These are phyloP conservation scores for Dynastes hyllus DNA, from an alignment of 2,888 invertebrate species.

Conservation along the genomic window DNA sequence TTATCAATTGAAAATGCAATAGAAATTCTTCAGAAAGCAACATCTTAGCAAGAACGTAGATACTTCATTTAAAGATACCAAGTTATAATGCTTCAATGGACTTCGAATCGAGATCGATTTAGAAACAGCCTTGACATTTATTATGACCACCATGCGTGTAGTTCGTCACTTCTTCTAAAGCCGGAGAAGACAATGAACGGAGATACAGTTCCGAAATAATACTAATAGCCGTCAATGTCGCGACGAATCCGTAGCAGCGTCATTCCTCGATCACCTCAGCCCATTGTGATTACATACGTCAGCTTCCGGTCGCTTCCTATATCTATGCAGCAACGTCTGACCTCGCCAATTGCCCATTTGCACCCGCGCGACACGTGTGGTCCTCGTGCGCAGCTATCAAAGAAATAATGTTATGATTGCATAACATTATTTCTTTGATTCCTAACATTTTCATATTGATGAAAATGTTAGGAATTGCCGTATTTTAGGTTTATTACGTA, in stretches of 20 bases:
- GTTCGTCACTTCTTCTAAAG: background rate
- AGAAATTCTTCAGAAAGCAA: too few relatives aligned
- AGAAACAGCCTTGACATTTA: background rate
- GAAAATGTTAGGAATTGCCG: too few relatives aligned
- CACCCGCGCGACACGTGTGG: background rate
- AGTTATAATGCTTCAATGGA: too few relatives aligned
- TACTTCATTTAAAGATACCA: too few relatives aligned
- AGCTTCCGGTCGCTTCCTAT: slow-evolving; percentile 64
- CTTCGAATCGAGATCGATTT: too few relatives aligned
- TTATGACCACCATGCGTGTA: background rate
- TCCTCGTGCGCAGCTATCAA: background rate
- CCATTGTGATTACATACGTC: background rate
- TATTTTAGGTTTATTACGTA: too few relatives aligned
- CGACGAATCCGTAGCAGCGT: background rate
- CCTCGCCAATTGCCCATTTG: background rate
- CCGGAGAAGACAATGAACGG: slow-evolving; percentile 19
- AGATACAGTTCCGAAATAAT: slow-evolving; percentile 30
- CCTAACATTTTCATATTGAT: too few relatives aligned
- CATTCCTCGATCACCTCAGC: slow-evolving; percentile 62
- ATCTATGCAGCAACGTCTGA: background rate
- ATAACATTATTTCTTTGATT: too few relatives aligned
- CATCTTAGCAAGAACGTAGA: too few relatives aligned
- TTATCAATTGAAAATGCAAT: too few relatives aligned
- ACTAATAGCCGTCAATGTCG: slow-evolving; percentile 6
- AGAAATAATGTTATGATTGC: too few relatives aligned